Conservation (phyloP, 53 echinoderm and acorn worm species). For the Arbacia lixula region DNA sequence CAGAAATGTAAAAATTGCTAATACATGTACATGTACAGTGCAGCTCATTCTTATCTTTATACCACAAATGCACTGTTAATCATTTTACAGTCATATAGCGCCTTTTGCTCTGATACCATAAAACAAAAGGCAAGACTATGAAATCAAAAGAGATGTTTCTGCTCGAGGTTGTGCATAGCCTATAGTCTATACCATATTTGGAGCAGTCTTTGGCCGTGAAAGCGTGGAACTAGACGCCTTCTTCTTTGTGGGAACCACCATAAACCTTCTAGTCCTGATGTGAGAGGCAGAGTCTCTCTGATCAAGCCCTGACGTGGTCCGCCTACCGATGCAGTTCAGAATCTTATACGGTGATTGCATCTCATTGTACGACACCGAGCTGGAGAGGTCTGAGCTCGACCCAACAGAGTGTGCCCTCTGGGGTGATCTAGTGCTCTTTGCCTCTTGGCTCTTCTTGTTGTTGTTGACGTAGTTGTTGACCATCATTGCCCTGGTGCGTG, state of each 20-base stretch:
- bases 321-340: constrained; percentile 38
- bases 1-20: no score
- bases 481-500: constrained; percentile 7
- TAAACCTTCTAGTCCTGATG: not conserved
- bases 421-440: not conserved
- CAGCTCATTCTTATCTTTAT: no score
- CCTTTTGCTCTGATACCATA: no score
- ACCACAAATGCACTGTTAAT: no score
- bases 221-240: not conserved
- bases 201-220: constrained; percentile 9
- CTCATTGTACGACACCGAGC: constrained; percentile 18
- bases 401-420: not conserved
- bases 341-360: constrained; percentile 50
- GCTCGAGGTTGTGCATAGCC: no score
- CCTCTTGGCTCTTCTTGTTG: not conserved
- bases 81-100: no score
- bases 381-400: not conserved
- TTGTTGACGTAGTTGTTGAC: constrained; percentile 24
- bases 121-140: no score
- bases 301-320: not conserved
- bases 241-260: constrained; percentile 16
- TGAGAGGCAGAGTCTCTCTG: not conserved
- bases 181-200: not conserved
- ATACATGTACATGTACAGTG: no score
- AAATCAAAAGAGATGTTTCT: no score